Percentiles rank a stretch among this genome's conserved stretches.
Evolutionary conservation across 2,113 vertebrate genomes (phyloP).

Genomic region (Sceloporus tristichus): DNA sequence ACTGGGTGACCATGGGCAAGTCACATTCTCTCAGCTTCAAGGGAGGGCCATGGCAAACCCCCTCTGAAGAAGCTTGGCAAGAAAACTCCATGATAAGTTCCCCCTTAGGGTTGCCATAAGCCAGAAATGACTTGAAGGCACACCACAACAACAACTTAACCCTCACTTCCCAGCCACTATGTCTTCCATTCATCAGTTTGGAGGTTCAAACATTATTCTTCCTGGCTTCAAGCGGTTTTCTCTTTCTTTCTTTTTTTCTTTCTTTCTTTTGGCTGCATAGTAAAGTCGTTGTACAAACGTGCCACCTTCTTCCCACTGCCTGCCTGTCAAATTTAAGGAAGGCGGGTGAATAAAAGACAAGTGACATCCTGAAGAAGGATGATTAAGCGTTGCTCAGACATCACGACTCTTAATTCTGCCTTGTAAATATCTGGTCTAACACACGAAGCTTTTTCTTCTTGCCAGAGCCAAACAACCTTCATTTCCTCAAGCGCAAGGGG

Average conservation of each 20-base stretch:
- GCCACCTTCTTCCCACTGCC: constrained; percentile 44
- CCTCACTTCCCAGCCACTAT: too few species aligned
- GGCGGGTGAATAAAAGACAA: not conserved
- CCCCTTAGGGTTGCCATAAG: too few species aligned
- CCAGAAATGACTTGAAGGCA: too few species aligned
- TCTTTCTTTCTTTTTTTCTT: too few species aligned
- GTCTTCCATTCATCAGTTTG: not conserved
- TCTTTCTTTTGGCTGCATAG: not conserved
- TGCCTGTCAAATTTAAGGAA: constrained; percentile 1
- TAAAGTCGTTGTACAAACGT: not conserved
- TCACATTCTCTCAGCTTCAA: too few species aligned
- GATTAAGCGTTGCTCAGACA: constrained; percentile 9
- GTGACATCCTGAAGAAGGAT: not conserved
- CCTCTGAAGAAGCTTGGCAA: not conserved
- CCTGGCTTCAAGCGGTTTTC: constrained; percentile 1
- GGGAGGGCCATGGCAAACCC: accelerated
- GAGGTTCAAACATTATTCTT: not conserved
- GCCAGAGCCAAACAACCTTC: not conserved
- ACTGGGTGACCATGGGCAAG: too few species aligned
- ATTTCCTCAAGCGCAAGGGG: not conserved
- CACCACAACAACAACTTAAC: too few species aligned
- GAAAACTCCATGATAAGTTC: too few species aligned
- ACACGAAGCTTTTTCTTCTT: too few species aligned
- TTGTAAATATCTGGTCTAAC: not conserved
- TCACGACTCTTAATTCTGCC: not conserved